Conservation (phyloP, 2,797 vertebrate genomes). For the Myotis pilosus region DNA sequence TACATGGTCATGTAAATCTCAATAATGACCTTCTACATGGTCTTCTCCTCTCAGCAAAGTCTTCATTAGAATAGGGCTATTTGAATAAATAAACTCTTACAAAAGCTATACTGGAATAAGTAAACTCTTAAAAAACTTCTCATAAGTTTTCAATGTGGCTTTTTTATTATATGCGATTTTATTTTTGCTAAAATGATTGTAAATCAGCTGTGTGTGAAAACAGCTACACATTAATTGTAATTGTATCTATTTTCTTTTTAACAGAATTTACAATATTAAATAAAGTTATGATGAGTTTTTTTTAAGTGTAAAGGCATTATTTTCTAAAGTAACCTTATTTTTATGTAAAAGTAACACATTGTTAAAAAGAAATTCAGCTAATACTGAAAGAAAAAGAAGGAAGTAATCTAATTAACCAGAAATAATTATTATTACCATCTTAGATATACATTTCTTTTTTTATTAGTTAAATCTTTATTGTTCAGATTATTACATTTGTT, state of each 20-base stretch:
- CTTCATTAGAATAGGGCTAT: neutral
- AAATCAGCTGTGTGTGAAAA: constrained; percentile 21
- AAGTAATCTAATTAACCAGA: constrained; percentile 22
- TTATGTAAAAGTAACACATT: constrained; percentile 38
- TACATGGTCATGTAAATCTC: neutral
- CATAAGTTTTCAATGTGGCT: neutral
- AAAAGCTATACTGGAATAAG: constrained; percentile 18
- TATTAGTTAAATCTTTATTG: too few species aligned
- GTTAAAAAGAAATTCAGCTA: neutral
- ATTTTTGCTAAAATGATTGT: constrained; percentile 33
- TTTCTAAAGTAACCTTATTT: constrained; percentile 41
- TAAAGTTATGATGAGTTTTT: neutral
- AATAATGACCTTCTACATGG: neutral
- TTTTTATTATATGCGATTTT: neutral
- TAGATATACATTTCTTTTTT: neutral
- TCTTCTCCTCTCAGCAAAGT: neutral
- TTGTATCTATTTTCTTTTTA: constrained; percentile 40
- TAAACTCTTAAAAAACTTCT: constrained; percentile 15
- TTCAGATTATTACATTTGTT: too few species aligned
- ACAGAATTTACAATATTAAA: constrained; percentile 42
- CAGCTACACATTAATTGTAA: neutral
- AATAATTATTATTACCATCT: constrained; percentile 33
- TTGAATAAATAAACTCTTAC: constrained; percentile 34
- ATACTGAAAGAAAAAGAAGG: neutral
- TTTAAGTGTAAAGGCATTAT: neutral